phyloP scores from a whole-genome alignment of 2,113 vertebrate genomes.

The Lutjanus erythropterus region DNA sequence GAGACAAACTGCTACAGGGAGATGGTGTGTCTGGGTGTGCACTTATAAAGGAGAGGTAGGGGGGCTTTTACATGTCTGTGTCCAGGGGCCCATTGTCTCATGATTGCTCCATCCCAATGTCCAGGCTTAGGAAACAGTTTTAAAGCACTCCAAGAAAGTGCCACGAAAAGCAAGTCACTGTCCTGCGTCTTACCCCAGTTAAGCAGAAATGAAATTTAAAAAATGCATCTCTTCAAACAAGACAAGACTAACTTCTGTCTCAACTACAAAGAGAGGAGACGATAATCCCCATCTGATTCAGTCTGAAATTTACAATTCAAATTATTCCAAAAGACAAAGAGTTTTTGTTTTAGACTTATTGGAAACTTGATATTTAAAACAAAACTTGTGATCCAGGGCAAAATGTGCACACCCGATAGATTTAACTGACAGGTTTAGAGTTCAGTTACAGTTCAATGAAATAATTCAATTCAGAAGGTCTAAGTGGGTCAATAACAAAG shows the following conservation, averaged over 20 bases:
- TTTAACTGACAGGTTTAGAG: background rate
- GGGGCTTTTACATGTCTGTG: too few relatives aligned
- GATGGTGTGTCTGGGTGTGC: too few relatives aligned
- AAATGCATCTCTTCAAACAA: background rate
- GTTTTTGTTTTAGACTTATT: constrained; percentile 4
- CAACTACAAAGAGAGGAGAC: background rate
- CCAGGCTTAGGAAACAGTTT: too few relatives aligned
- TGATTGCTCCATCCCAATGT: too few relatives aligned
- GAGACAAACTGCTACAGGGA: too few relatives aligned
- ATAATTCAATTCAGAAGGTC: background rate
- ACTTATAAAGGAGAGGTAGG: too few relatives aligned
- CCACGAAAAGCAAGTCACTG: background rate
- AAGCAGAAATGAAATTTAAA: background rate
- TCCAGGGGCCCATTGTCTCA: too few relatives aligned
- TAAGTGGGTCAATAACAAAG: constrained; percentile 16
- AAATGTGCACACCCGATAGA: background rate
- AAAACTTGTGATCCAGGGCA: constrained; percentile 1
- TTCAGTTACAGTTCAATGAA: background rate
- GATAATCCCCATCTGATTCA: background rate
- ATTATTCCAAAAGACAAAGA: background rate
- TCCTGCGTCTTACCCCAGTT: background rate
- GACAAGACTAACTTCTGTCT: background rate
- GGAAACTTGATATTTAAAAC: background rate
- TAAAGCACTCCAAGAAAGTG: background rate
- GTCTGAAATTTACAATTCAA: background rate